phyloP scores from a whole-genome alignment of 2,888 invertebrate genomes.

The Amiota communis region DNA sequence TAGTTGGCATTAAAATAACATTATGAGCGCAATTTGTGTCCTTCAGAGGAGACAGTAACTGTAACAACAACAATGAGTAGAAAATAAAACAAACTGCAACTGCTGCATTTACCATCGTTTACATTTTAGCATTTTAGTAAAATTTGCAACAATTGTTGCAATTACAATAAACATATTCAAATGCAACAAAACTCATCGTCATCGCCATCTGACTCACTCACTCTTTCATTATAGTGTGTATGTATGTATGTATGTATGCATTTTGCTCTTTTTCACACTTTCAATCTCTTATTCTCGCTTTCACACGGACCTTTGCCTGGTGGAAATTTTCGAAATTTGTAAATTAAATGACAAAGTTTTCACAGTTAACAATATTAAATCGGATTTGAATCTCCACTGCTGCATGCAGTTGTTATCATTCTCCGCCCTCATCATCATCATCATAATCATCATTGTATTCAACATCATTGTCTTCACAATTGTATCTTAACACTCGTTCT shows the following conservation, averaged over 20 bases:
- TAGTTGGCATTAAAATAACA: conserved; percentile 63
- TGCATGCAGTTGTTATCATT: conserved; percentile 14
- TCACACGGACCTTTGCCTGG: conserved; percentile 23
- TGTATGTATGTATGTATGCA: too few species aligned
- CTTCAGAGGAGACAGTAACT: neutral
- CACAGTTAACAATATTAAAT: conserved; percentile 67
- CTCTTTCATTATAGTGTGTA: conserved; percentile 1
- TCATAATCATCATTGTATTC: neutral
- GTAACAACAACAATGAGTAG: neutral
- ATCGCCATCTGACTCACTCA: conserved; percentile 20
- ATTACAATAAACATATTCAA: neutral
- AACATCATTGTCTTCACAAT: conserved; percentile 20
- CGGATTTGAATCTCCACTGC: conserved; percentile 56
- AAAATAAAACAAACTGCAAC: neutral
- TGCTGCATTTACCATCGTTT: neutral
- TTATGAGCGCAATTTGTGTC: conserved; percentile 49
- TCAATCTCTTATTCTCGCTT: neutral
- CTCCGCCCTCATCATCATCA: neutral
- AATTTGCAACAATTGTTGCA: neutral
- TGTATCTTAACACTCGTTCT: too few species aligned
- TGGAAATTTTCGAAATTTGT: conserved; percentile 48
- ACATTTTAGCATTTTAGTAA: neutral
- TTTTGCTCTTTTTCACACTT: neutral
- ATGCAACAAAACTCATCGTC: neutral
- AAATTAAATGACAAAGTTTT: conserved; percentile 65